Conservation (phyloP, 2,113 vertebrate species). For the Sinosuthora webbiana region DNA sequence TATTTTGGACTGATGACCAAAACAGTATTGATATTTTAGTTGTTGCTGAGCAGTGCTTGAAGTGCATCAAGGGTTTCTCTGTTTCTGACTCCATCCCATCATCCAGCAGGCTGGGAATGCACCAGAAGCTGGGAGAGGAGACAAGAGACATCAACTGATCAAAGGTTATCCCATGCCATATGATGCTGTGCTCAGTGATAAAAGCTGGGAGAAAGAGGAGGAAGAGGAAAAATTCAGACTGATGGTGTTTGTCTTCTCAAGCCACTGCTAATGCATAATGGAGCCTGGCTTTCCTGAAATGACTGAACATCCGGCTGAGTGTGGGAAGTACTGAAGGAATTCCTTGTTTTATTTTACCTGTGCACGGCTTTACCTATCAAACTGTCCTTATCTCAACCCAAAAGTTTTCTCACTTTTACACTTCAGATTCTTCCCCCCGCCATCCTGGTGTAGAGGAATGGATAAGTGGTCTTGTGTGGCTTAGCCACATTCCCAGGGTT, state of each 20-base stretch:
- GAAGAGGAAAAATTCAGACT: not conserved
- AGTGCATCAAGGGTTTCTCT: not conserved
- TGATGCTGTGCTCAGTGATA: not conserved
- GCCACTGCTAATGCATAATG: not conserved
- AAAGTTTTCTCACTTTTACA: not conserved
- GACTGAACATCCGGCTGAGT: fast-evolving
- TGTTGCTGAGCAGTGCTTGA: not conserved
- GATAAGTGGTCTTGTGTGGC: fast-evolving
- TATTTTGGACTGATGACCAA: not conserved
- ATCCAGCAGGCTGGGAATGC: fast-evolving
- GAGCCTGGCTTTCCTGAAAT: not conserved
- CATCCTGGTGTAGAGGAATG: too few relatives aligned
- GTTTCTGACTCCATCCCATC: not conserved
- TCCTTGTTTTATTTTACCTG: not conserved
- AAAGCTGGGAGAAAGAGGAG: not conserved
- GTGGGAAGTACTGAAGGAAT: fast-evolving
- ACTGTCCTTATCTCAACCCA: not conserved
- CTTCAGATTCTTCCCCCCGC: not conserved
- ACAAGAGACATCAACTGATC: not conserved
- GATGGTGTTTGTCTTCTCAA: not conserved
- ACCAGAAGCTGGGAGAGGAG: fast-evolving
- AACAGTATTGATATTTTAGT: not conserved
- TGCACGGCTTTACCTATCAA: not conserved
- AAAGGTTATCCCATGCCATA: fast-evolving
- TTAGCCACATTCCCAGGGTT: not conserved